Conservation (phyloP, 2,113 vertebrate genomes). For the Leiothrix lutea region DNA sequence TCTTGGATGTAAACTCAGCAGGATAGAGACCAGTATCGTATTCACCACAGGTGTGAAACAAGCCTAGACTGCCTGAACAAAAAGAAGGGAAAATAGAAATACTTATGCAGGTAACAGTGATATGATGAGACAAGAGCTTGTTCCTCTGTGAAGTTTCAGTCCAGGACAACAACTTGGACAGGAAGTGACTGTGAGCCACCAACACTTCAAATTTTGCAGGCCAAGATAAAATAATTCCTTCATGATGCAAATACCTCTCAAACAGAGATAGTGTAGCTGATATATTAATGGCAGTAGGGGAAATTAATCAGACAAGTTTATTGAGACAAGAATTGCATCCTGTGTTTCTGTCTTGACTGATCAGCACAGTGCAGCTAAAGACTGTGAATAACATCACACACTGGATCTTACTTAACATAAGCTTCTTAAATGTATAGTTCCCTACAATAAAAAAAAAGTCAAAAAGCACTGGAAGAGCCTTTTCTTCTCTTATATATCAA, state of each 20-base stretch:
- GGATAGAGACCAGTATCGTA: not conserved
- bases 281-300: not conserved
- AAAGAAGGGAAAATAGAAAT: not conserved
- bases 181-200: not conserved
- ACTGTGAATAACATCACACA: not conserved
- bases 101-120: not conserved
- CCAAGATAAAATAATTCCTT: not conserved
- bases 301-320: not conserved
- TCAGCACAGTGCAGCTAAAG: not conserved
- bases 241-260: conserved; percentile 6
- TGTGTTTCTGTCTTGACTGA: not conserved
- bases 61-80: not conserved
- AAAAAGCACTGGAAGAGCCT: not conserved
- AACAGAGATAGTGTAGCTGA: not conserved
- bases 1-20: not conserved
- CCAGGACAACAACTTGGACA: not conserved
- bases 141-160: not conserved
- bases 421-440: not conserved
- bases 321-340: not conserved
- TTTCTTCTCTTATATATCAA: not conserved
- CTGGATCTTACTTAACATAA: not conserved
- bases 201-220: not conserved
- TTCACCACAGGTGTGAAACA: not conserved
- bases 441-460: not conserved
- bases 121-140: not conserved